phyloP scores from a whole-genome alignment of 1,140 invertebrate species.

The Drosophila hydei region DNA sequence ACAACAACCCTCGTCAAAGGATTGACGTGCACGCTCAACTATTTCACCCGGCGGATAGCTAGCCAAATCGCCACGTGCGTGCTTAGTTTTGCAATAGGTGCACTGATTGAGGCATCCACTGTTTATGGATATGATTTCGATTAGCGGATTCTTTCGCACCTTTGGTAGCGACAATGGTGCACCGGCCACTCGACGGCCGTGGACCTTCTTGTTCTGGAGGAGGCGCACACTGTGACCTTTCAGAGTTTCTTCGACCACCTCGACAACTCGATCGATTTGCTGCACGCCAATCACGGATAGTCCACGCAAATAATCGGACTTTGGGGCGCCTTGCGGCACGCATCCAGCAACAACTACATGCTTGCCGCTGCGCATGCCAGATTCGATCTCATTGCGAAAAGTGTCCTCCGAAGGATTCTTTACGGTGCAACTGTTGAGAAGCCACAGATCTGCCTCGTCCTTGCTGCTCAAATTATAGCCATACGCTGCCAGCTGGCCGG shows the following conservation, averaged over 20 bases:
- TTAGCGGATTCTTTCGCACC: constrained; percentile 96
- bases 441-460: constrained; percentile 94
- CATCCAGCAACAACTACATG: constrained; percentile 97
- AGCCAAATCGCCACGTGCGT: constrained; percentile 96
- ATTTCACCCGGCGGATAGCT: constrained; percentile 96
- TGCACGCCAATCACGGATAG: constrained; percentile 97
- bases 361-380: constrained; percentile 90
- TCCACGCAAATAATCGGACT: constrained; percentile 90
- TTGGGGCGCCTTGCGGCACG: constrained; percentile 95
- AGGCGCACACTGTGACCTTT: constrained; percentile 90
- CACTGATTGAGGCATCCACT: constrained; percentile 99
- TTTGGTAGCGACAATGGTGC: constrained; percentile 95
- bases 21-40: constrained; percentile 90
- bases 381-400: constrained; percentile 96
- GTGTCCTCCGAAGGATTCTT: constrained; percentile 99
- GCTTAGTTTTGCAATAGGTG: constrained; percentile 99
- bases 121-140: constrained; percentile 99
- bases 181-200: constrained; percentile 93
- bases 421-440: constrained; percentile 98
- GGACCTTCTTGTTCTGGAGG: constrained; percentile 92
- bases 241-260: constrained; percentile 98
- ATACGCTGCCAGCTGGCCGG: constrained; percentile 93
- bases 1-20: constrained; percentile 95
- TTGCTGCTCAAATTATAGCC: constrained; percentile 95
- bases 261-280: constrained; percentile 98